Conservation (phyloP, 2,797 vertebrate genomes). For the Sebastiscus tertius region DNA sequence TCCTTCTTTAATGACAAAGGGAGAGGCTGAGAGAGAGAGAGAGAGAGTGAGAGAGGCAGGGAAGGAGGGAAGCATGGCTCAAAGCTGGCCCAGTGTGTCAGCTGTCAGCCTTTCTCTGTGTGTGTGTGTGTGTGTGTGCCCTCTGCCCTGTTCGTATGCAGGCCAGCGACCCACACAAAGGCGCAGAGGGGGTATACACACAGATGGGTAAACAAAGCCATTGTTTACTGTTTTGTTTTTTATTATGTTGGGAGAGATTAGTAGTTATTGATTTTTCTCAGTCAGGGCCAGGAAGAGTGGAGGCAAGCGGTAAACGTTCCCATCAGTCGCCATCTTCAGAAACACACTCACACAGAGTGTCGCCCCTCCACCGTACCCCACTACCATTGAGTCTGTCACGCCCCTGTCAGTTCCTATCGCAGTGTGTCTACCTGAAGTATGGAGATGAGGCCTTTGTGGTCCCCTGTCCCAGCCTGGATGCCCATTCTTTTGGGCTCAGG, state of each 20-base stretch:
- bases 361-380: constrained; percentile 68
- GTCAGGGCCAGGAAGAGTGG: constrained; percentile 85
- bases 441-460: constrained; percentile 93
- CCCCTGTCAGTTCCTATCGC: constrained; percentile 98
- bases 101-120: constrained; percentile 61
- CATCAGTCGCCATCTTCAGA: constrained; percentile 75
- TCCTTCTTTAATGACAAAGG: constrained; percentile 79
- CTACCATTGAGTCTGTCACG: constrained; percentile 93
- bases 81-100: constrained; percentile 69
- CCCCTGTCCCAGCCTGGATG: constrained; percentile 78
- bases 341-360: constrained; percentile 46
- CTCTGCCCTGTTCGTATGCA: constrained; percentile 74
- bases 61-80: constrained; percentile 52
- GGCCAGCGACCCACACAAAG: constrained; percentile 70
- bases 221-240: constrained; percentile 94
- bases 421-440: constrained; percentile 98
- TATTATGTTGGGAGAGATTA: constrained; percentile 91
- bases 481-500: constrained; percentile 89
- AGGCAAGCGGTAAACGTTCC: constrained; percentile 84
- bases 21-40: constrained; percentile 60
- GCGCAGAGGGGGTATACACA: constrained; percentile 57
- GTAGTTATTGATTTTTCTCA: constrained; percentile 93
- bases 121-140: constrained; percentile 34
- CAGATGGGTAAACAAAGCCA: constrained; percentile 90
- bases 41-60: constrained; percentile 10